Conservation (phyloP, 2,888 invertebrate genomes). For the Tenthredo mesomela region DNA sequence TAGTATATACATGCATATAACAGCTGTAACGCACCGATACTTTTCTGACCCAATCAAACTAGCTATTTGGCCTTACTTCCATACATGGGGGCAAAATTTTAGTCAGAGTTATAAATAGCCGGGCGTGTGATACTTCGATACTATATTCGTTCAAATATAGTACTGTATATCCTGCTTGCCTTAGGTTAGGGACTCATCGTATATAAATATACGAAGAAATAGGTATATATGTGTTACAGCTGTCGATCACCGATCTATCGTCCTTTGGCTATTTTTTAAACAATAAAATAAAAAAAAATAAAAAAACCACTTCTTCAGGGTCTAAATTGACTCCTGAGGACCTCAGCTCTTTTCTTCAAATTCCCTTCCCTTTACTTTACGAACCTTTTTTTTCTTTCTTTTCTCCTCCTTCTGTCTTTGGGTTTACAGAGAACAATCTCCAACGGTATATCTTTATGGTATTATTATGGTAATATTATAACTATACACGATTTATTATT, state of each 20-base stretch:
- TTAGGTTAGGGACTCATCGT: slow-evolving; percentile 40
- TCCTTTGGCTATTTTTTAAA: not conserved
- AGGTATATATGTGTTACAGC: not conserved
- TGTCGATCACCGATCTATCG: not conserved
- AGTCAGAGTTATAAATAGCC: slow-evolving; percentile 54
- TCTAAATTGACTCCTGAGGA: not conserved
- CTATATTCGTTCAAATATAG: not conserved
- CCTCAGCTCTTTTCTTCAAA: not conserved
- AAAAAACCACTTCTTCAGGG: not conserved
- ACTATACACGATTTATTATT: not conserved
- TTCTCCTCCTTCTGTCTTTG: not conserved
- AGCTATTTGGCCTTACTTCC: slow-evolving; percentile 31
- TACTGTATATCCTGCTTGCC: slow-evolving; percentile 28
- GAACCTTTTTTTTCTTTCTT: not conserved
- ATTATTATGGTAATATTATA: not conserved
- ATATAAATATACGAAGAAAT: not conserved
- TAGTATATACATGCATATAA: not conserved
- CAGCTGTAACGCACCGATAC: not conserved
- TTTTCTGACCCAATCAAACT: slow-evolving; percentile 43
- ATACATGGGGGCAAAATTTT: slow-evolving; percentile 53
- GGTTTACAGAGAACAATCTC: not conserved
- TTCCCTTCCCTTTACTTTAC: not conserved
- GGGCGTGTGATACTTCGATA: not conserved
- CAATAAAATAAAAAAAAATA: not conserved
- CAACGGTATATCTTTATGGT: not conserved